Conservation (phyloP, 2,888 invertebrate species). For the Philonicus albiceps region DNA sequence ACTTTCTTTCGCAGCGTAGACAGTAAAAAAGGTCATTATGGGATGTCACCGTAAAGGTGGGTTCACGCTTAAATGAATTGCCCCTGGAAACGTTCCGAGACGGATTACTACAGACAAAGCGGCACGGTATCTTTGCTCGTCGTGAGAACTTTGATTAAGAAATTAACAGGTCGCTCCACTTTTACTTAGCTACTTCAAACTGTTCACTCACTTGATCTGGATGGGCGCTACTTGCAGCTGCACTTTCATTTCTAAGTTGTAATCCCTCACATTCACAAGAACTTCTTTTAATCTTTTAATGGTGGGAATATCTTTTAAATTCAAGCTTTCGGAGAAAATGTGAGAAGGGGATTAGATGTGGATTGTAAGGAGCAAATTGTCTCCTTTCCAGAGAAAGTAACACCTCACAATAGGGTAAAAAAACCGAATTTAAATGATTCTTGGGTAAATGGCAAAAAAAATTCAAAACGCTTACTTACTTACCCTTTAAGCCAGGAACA, state of each 20-base stretch:
- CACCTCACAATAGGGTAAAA: neutral
- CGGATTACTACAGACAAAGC: constrained; percentile 7
- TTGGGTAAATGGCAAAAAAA: neutral
- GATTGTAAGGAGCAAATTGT: neutral
- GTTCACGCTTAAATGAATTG: neutral
- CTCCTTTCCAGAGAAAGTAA: neutral
- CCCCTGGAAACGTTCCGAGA: neutral
- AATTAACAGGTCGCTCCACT: constrained; percentile 2
- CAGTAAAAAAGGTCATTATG: constrained; percentile 21
- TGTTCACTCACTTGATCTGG: neutral
- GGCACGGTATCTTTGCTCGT: neutral
- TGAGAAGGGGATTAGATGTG: neutral
- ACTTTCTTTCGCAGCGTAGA: neutral
- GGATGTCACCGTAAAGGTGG: constrained; percentile 16
- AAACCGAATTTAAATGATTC: neutral
- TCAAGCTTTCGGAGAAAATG: neutral
- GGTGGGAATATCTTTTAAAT: neutral
- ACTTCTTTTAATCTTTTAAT: neutral
- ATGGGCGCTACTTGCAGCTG: neutral
- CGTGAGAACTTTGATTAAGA: constrained; percentile 21
- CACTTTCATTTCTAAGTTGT: neutral
- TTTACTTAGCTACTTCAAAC: neutral
- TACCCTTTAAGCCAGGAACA: too few species aligned
- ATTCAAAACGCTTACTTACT: too few species aligned
- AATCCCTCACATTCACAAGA: neutral